These are phyloP conservation scores for Pentamera pediparva DNA, from an alignment of 53 echinoderm and acorn worm genomes.

Conservation along the genomic window DNA sequence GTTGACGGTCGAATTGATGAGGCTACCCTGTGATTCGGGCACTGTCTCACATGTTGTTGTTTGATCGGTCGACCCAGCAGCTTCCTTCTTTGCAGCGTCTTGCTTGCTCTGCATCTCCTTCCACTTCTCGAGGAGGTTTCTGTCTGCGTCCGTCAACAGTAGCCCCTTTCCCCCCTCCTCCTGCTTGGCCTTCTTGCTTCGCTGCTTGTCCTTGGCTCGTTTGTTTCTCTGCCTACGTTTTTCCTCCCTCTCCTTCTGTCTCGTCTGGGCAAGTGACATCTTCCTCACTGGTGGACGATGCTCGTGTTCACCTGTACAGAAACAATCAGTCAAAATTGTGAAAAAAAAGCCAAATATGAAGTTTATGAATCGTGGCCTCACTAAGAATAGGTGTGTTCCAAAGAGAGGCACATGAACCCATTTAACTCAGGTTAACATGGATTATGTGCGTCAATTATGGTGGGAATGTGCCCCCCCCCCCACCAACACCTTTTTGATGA, in stretches of 20 bases:
- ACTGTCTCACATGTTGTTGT: background rate
- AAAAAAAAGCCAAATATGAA: no score
- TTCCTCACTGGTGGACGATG: background rate
- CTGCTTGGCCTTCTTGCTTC: conserved; percentile 8
- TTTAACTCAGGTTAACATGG: no score
- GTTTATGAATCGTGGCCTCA: no score
- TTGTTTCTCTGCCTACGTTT: conserved; percentile 57
- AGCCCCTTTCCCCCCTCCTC: conserved; percentile 29
- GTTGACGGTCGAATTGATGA: background rate
- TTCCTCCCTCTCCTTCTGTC: conserved; percentile 89
- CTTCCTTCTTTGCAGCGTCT: background rate
- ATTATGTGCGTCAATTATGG: no score
- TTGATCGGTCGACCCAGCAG: no score
- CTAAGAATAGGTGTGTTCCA: no score
- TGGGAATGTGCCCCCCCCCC: no score
- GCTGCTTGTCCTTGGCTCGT: conserved; percentile 52
- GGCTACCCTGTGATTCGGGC: background rate
- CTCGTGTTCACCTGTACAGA: background rate
- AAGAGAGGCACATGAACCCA: no score
- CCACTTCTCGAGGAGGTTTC: conserved; percentile 86
- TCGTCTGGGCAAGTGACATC: conserved; percentile 48
- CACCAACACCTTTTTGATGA: no score
- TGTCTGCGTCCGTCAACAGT: conserved; percentile 69
- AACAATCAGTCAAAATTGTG: background rate
- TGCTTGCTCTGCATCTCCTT: conserved; percentile 61